These are phyloP conservation scores for Ennomos erosarius DNA, from an alignment of 2,888 invertebrate genomes.

Conservation along the genomic window DNA sequence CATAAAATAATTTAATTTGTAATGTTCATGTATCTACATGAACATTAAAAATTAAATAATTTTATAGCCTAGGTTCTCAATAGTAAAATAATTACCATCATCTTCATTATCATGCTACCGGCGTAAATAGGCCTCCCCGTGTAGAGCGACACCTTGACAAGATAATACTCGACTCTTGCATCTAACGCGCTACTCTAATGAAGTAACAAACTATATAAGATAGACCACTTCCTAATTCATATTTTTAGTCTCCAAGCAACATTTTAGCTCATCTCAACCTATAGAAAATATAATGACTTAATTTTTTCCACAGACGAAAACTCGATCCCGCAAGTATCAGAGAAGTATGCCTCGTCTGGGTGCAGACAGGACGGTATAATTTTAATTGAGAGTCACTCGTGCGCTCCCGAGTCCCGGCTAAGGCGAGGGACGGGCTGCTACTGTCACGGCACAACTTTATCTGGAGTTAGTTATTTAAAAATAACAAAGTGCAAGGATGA, in stretches of 20 bases:
- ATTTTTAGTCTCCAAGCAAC: constrained; percentile 15
- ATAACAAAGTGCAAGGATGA: constrained; percentile 14
- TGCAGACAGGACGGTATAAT: constrained; percentile 52
- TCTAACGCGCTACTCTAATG: too few relatives aligned
- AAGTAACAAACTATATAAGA: too few relatives aligned
- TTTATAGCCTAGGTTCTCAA: too few relatives aligned
- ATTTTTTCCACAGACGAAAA: constrained; percentile 47
- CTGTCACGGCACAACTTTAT: constrained; percentile 32
- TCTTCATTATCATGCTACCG: too few relatives aligned
- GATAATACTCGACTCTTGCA: too few relatives aligned
- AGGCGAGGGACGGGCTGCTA: constrained; percentile 28
- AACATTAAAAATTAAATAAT: too few relatives aligned
- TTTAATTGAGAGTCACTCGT: constrained; percentile 61
- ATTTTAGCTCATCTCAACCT: constrained; percentile 39
- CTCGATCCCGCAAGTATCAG: constrained; percentile 37
- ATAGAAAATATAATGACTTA: constrained; percentile 40
- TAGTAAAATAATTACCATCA: too few relatives aligned
- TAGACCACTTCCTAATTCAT: too few relatives aligned
- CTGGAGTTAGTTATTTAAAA: constrained; percentile 21
- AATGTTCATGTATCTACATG: too few relatives aligned
- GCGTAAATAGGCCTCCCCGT: too few relatives aligned
- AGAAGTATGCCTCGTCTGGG: constrained; percentile 44
- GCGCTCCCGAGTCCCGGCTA: constrained; percentile 36
- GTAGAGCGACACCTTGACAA: too few relatives aligned
- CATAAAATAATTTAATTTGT: too few relatives aligned